phyloP scores from a whole-genome alignment of 1,140 invertebrate species.

The Aphis gossypii region DNA sequence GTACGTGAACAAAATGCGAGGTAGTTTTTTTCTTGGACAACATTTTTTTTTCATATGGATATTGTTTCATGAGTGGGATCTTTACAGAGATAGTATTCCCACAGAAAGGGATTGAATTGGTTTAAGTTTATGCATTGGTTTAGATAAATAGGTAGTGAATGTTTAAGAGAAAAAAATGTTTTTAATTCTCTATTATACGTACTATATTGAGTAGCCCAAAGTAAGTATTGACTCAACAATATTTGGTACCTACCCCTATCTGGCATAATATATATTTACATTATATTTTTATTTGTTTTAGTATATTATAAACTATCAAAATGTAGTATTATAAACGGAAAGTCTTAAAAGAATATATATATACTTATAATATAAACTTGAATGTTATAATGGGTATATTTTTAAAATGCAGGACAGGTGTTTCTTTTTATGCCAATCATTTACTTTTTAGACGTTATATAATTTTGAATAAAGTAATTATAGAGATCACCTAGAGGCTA shows the following conservation, averaged over 20 bases:
- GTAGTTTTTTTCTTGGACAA: conserved; percentile 50
- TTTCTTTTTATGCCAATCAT: conserved; percentile 32
- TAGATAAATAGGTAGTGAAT: background rate
- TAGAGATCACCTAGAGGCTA: background rate
- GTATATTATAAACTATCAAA: background rate
- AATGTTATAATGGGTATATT: background rate
- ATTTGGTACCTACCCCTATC: background rate
- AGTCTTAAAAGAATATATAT: background rate
- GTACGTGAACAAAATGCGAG: conserved; percentile 54
- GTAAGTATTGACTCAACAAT: background rate
- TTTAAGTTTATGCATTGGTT: background rate
- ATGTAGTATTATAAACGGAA: background rate
- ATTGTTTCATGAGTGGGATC: conserved; percentile 46
- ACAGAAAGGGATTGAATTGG: conserved; percentile 11
- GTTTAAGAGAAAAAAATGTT: background rate
- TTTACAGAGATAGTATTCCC: conserved; percentile 11
- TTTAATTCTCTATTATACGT: background rate
- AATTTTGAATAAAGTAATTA: conserved; percentile 1
- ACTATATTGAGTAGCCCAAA: background rate
- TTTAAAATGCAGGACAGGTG: background rate
- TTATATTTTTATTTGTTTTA: background rate
- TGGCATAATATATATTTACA: background rate
- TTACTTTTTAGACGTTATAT: background rate
- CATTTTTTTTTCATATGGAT: conserved; percentile 25
- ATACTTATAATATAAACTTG: background rate